These are phyloP conservation scores for Rhopalosiphum nymphaeae DNA, from an alignment of 2,888 invertebrate genomes.

Conservation along the genomic window DNA sequence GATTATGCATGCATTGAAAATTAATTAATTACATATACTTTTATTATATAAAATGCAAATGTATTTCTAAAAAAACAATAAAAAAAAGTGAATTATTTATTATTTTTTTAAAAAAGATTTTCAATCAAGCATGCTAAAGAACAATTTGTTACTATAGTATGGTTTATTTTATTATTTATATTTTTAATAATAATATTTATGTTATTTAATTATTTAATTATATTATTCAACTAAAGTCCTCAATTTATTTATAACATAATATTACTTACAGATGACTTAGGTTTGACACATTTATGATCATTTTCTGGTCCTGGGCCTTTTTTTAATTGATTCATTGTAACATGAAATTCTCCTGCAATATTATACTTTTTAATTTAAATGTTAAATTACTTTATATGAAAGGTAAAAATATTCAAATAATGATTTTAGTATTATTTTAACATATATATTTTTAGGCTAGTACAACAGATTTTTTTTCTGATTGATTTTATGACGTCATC, in stretches of 20 bases:
- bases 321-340: slow-evolving; percentile 71
- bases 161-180: background rate
- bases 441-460: too few species aligned
- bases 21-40: background rate
- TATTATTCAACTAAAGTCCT: background rate
- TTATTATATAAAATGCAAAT: background rate
- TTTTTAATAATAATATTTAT: background rate
- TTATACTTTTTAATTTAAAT: slow-evolving; percentile 4
- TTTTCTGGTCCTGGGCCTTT: slow-evolving; percentile 70
- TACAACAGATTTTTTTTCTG: too few species aligned
- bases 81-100: background rate
- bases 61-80: background rate
- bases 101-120: background rate
- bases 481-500: too few species aligned
- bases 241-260: background rate
- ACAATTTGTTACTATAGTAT: background rate
- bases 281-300: slow-evolving; percentile 69
- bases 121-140: background rate
- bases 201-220: background rate
- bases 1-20: background rate
- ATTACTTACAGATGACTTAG: slow-evolving; percentile 68
- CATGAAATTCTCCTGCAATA: slow-evolving; percentile 70
- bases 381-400: background rate
- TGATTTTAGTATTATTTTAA: background rate
- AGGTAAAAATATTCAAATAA: background rate